Base-by-base conservation (phyloP, 1,140 invertebrate species). In the Achatina immaculata region DNA sequence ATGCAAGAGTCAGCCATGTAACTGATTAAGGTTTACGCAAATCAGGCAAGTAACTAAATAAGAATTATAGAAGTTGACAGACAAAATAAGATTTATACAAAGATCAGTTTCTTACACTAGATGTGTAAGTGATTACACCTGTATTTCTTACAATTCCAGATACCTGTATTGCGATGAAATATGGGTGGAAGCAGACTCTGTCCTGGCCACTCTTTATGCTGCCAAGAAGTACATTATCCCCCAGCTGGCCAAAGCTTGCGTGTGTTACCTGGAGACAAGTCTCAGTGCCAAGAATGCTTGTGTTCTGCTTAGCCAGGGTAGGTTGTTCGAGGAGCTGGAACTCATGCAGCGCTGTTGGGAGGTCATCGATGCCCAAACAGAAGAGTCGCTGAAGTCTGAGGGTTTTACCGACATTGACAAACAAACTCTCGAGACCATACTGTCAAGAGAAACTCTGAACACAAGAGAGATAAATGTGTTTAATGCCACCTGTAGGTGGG, bases 111-210 rank as follows among this genome's bases (percentile, higher is more conserved):
- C n/a, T n/a, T n/a, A n/a, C n/a, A n/a, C n/a, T n/a, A n/a, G n/a
- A n/a, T n/a, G n/a, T n/a, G n/a, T n/a, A n/a, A 11, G 1, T 51
- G 14, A 51, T 48, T 51, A 51, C 2, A 28, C 11, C 2, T 43
- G 9, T 78, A 2, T 71, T 6, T 62, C 48, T 69, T 86, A 65
- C 80, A 36, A 75, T 87, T 85, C 34, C 85, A 98, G 96, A 92
- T 99, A 98, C 91, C 94, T 99, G 87, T 99, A 99, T 92, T 97
- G 96, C 93, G 97, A 99, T 93, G 96, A 98, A 90, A 94, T 96
- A 28, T 93, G 94, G 79, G 95, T 96, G 86, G 95, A 95, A 62
- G 94, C 95, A 11, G 95, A 96, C 88, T 95, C 94, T 88, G 95
- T 96, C 0, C 95, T 96, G 94, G 95, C 95, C 0, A 96, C 95